A percentile compares a stretch with the other conserved stretches of the same genome.
These are phyloP conservation scores for Beroe forskalii DNA, from an alignment of 37 sponge, comb jelly and placozoan species.

Conservation along the genomic window DNA sequence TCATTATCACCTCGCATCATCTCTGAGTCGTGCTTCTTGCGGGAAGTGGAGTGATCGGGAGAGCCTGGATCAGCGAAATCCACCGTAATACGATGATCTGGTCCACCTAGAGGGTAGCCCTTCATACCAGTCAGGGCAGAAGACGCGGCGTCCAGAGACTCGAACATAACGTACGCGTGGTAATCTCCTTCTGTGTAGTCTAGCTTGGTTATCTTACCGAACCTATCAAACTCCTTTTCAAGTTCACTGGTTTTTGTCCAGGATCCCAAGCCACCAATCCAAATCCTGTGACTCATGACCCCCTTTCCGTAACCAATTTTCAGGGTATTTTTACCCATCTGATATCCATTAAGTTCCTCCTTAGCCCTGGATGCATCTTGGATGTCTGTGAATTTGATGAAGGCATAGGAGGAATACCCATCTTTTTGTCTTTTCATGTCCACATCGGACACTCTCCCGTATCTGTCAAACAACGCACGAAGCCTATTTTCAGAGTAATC, in stretches of 20 bases:
- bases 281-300: slow-evolving; percentile 75
- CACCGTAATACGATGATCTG: slow-evolving; percentile 47
- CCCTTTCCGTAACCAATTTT: slow-evolving; percentile 90
- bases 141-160: slow-evolving; percentile 65
- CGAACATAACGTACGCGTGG: slow-evolving; percentile 66
- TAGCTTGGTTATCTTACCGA: slow-evolving; percentile 80
- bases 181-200: slow-evolving; percentile 78
- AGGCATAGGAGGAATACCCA: slow-evolving; percentile 79
- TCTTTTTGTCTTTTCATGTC: slow-evolving; percentile 78
- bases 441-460: slow-evolving; percentile 82
- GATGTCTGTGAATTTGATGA: slow-evolving; percentile 85
- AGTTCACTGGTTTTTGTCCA: slow-evolving; percentile 69
- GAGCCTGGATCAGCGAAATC: slow-evolving; percentile 66
- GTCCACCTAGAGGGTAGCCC: slow-evolving; percentile 65
- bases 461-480: slow-evolving; percentile 79
- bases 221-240: slow-evolving; percentile 81
- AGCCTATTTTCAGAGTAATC: slow-evolving; percentile 83
- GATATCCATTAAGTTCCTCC: slow-evolving; percentile 82
- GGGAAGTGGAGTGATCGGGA: slow-evolving; percentile 29
- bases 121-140: slow-evolving; percentile 66
- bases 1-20: slow-evolving; percentile 1
- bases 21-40: slow-evolving; percentile 18
- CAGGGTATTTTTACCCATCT: slow-evolving; percentile 75
- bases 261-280: slow-evolving; percentile 74
- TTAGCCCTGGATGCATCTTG: slow-evolving; percentile 89